Percentiles rank a stretch among this genome's conserved stretches.
These are phyloP conservation scores for Idaea dimidiata DNA, from an alignment of 2,888 invertebrate genomes.

Conservation along the genomic window DNA sequence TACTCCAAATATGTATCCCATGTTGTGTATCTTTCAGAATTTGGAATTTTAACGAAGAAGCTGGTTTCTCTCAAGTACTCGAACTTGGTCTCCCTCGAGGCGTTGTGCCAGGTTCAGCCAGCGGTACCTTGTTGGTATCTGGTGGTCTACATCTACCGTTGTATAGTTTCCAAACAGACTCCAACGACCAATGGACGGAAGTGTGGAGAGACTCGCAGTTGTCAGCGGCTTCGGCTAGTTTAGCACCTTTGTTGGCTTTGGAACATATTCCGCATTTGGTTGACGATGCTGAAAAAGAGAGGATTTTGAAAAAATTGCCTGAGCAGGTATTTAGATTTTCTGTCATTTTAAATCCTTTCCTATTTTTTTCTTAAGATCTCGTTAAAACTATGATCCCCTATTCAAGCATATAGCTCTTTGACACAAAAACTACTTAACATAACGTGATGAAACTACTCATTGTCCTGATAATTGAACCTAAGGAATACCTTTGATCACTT, in stretches of 20 bases:
- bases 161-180: slow-evolving; percentile 61
- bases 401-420: too few relatives aligned
- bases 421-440: too few relatives aligned
- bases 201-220: slow-evolving; percentile 73
- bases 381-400: too few relatives aligned
- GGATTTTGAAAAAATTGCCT: slow-evolving; percentile 75
- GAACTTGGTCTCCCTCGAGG: slow-evolving; percentile 83
- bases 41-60: slow-evolving; percentile 86
- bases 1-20: background rate
- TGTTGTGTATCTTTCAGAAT: slow-evolving; percentile 67
- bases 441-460: too few relatives aligned
- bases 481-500: too few relatives aligned
- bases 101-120: slow-evolving; percentile 84
- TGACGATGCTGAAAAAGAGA: slow-evolving; percentile 74
- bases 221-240: slow-evolving; percentile 79
- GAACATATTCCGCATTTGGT: slow-evolving; percentile 77
- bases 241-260: slow-evolving; percentile 80
- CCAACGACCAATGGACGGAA: slow-evolving; percentile 64
- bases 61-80: slow-evolving; percentile 85
- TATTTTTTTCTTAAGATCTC: background rate
- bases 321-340: slow-evolving; percentile 64
- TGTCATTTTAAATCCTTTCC: background rate
- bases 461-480: too few relatives aligned
- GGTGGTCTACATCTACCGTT: slow-evolving; percentile 83
- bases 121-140: slow-evolving; percentile 81